Evolutionary conservation across 2,888 invertebrate genomes (phyloP).

Genomic region (Trissoscelio sp.): DNA sequence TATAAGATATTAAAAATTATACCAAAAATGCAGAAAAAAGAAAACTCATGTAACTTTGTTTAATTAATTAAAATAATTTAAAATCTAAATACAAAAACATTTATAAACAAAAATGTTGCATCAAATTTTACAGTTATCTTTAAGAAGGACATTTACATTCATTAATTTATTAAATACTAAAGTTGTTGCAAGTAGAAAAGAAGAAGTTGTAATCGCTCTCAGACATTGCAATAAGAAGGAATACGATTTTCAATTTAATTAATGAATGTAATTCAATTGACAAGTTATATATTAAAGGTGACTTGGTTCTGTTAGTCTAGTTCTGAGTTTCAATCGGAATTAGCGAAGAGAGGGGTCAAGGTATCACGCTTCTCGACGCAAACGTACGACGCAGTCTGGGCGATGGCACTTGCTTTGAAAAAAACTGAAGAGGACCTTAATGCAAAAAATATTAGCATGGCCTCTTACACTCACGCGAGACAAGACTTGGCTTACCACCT

Average conservation of each 20-base stretch:
- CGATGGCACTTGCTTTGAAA: conserved; percentile 91
- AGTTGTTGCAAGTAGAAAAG: too few relatives aligned
- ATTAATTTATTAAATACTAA: too few relatives aligned
- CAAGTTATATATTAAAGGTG: background rate
- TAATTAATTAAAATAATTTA: too few relatives aligned
- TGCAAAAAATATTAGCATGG: conserved; percentile 83
- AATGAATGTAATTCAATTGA: background rate
- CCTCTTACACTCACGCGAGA: conserved; percentile 89
- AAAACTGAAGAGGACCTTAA: conserved; percentile 87
- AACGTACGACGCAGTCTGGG: conserved; percentile 96
- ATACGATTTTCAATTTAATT: background rate
- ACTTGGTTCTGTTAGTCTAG: conserved; percentile 85
- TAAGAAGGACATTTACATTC: too few relatives aligned
- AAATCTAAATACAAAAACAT: too few relatives aligned
- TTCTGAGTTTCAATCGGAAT: conserved; percentile 86
- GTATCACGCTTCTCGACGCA: conserved; percentile 90
- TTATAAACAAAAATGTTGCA: too few relatives aligned
- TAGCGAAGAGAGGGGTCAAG: conserved; percentile 84
- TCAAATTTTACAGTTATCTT: too few relatives aligned
- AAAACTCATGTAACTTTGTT: too few relatives aligned
- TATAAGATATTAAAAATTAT: too few relatives aligned
- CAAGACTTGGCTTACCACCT: conserved; percentile 90
- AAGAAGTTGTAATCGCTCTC: too few relatives aligned
- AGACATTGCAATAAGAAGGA: too few relatives aligned
- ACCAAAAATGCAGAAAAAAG: too few relatives aligned